phyloP scores from a whole-genome alignment of 2,797 vertebrate species.

The Manis pentadactyla region DNA sequence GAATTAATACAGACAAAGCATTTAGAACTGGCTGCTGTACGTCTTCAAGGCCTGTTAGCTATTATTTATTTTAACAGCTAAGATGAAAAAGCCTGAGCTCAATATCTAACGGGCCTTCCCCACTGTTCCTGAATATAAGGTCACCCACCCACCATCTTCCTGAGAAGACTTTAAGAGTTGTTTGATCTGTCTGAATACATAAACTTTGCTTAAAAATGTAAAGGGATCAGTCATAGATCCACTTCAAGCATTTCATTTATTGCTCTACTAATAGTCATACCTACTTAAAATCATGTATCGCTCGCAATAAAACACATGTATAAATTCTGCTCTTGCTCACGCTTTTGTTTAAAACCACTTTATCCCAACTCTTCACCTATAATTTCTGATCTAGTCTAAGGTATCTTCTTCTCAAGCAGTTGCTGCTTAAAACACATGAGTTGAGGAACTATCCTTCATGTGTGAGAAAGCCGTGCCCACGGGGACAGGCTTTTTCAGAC shows the following conservation, averaged over 20 bases:
- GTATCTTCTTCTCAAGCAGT: neutral
- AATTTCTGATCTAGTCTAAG: neutral
- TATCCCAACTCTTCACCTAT: neutral
- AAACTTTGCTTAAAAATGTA: neutral
- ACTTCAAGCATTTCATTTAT: neutral
- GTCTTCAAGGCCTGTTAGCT: neutral
- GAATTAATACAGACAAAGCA: neutral
- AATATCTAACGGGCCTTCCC: neutral
- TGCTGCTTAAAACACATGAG: conserved; percentile 23
- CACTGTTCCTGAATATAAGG: neutral
- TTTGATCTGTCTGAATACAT: neutral
- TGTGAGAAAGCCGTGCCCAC: neutral
- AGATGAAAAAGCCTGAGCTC: neutral
- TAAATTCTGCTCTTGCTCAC: neutral
- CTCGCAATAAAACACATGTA: neutral
- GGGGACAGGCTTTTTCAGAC: neutral
- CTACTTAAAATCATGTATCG: conserved; percentile 5
- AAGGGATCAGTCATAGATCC: neutral
- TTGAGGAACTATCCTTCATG: neutral
- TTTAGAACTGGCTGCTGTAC: neutral
- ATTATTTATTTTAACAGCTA: neutral
- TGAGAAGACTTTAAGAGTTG: neutral
- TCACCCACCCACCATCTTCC: neutral
- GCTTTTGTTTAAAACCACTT: neutral
- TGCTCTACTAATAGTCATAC: neutral